Base-by-base conservation (phyloP, 1,140 invertebrate species). In the Macrobrachium nipponense region DNA sequence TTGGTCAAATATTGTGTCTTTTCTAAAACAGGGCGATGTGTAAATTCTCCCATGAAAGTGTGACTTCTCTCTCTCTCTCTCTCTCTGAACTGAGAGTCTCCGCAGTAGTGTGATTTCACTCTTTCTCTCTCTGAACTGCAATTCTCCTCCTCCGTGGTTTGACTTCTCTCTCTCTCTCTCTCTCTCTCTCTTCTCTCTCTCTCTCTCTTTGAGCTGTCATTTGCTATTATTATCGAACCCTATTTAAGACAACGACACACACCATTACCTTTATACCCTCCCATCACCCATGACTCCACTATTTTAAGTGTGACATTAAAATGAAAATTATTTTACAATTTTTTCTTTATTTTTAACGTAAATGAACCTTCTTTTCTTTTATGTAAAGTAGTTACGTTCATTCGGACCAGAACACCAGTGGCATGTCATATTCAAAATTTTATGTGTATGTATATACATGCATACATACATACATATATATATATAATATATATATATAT, bases 381-480 rank as follows among this genome's bases (percentile, higher is more conserved):
- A 36, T 36, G 27, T 36, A n/a, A 15, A 68, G 18, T 4, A 68
- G n/a, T n/a, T 68, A 68, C 18, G 18, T n/a, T 15, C 18, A 68
- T 68, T 4, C 18, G 20, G 12, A 68, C 20, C 12, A 15, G 17
- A 14, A 66, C 15, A 66, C 12, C 5, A 20, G 6, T 66, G 3
- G 7, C 18, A 68, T 68, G 20, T 36, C 27, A 36, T 68, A 68
- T 68, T 15, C 27, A 68, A 12, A 18, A 23, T 23, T 68, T 20
- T 68, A 68, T 68, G 20, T 68, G 20, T 68, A 68, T 68, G 14
- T 68, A 68, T 68, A 23, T 68, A 68, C 3, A 68, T 68, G 20
- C 20, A n/a, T 64, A 5, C 3, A 68, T 68, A 23, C 20, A 23
- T 68, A 23, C 20, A 23, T 68, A 68, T 68, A 23, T 18, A 68